phyloP scores from a whole-genome alignment of 2,113 vertebrate species.

The Pluvialis apricaria region DNA sequence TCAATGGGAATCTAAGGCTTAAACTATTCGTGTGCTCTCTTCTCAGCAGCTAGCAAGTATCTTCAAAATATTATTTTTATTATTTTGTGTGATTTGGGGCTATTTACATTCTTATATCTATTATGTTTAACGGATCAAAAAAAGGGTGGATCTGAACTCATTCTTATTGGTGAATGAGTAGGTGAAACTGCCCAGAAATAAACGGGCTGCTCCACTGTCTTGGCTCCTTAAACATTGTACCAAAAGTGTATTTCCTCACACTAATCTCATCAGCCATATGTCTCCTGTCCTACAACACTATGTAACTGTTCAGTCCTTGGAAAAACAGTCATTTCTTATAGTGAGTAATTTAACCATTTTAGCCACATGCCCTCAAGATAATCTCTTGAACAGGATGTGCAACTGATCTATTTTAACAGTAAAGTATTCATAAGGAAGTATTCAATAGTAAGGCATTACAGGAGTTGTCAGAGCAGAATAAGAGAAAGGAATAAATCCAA shows the following conservation, averaged over 20 bases:
- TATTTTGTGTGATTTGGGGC: not conserved
- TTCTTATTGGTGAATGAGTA: not conserved
- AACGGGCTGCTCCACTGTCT: not conserved
- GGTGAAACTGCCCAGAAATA: not conserved
- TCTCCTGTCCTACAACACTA: not conserved
- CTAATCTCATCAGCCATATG: not conserved
- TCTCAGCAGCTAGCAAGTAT: not conserved
- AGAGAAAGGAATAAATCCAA: not conserved
- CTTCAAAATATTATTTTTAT: not conserved
- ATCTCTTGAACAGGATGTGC: not conserved
- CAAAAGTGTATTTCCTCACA: not conserved
- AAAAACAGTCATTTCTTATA: not conserved
- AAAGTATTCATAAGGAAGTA: not conserved
- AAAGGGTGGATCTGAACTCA: not conserved
- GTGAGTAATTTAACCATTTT: not conserved
- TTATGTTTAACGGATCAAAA: not conserved
- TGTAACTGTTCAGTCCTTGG: not conserved
- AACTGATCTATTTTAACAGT: not conserved
- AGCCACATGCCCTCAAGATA: not conserved
- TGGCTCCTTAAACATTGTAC: not conserved
- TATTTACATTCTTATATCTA: not conserved
- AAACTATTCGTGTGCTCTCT: not conserved
- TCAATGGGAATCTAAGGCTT: not conserved
- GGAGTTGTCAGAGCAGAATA: not conserved
- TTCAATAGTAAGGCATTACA: not conserved